Percentiles rank a stretch among this genome's conserved stretches.
Evolutionary conservation across 2,113 vertebrate genomes (phyloP).

Genomic region (Spizaetus ornatus): DNA sequence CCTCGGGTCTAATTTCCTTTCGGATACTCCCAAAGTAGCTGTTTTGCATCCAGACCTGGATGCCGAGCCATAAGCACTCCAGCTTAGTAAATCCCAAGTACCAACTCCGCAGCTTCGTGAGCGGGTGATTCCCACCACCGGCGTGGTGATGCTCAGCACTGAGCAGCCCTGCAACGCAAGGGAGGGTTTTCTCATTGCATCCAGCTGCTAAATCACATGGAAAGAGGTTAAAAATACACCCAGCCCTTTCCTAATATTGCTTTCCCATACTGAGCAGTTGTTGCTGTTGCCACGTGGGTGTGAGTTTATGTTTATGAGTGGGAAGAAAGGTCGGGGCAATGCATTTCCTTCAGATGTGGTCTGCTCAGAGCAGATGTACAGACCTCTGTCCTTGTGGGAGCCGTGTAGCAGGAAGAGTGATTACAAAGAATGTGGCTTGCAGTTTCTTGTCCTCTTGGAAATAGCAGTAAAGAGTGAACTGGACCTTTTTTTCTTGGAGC

Average conservation of each 20-base stretch:
- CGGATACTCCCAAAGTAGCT: not conserved
- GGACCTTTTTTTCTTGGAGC: not conserved
- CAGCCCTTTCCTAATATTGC: not conserved
- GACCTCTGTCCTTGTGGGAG: conserved; percentile 26
- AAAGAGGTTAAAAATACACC: conserved; percentile 61
- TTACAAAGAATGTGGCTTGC: conserved; percentile 14
- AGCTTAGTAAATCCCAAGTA: not conserved
- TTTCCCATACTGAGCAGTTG: conserved; percentile 51
- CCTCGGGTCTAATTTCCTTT: not conserved
- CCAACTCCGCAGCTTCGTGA: not conserved
- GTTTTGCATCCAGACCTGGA: not conserved
- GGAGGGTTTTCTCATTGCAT: conserved; percentile 6
- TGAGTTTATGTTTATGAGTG: conserved; percentile 53
- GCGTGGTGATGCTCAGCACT: not conserved
- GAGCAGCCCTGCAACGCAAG: not conserved
- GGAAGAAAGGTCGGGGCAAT: conserved; percentile 40
- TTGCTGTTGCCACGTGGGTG: conserved; percentile 61
- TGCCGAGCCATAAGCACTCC: not conserved
- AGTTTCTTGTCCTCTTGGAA: not conserved
- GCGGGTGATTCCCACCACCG: not conserved
- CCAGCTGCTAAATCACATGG: conserved; percentile 44
- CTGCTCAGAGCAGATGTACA: not conserved
- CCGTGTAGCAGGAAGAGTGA: conserved; percentile 23
- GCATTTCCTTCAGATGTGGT: conserved; percentile 52
- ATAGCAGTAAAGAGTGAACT: not conserved